phyloP scores from a whole-genome alignment of 2,797 vertebrate species.

The Xenops minutus region DNA sequence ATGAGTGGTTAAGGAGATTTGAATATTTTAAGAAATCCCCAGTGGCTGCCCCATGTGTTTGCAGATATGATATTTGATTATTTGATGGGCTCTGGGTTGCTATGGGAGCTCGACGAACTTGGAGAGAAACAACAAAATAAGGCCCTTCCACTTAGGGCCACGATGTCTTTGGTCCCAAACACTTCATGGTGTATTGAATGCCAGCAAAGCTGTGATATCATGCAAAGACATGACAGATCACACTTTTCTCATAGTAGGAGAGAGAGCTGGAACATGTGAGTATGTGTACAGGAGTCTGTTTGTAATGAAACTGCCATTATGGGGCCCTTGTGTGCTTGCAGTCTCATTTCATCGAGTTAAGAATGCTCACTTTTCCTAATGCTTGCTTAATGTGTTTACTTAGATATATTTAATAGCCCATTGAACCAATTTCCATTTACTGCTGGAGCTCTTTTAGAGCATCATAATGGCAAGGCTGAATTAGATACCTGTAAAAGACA shows the following conservation, averaged over 20 bases:
- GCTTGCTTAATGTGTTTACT: conserved; percentile 45
- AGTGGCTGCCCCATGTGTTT: background rate
- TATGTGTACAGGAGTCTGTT: conserved; percentile 7
- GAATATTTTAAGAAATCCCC: background rate
- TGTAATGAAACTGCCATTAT: conserved; percentile 37
- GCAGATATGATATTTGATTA: background rate
- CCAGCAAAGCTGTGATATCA: conserved; percentile 32
- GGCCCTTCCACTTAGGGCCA: background rate
- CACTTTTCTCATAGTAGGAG: conserved; percentile 44
- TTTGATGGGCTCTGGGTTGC: background rate
- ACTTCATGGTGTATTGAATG: background rate
- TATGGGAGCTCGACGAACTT: background rate
- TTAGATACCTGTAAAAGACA: background rate
- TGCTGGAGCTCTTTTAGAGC: background rate
- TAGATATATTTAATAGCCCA: conserved; percentile 35
- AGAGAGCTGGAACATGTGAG: conserved; percentile 5
- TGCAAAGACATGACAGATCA: conserved; percentile 44
- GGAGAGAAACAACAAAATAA: background rate
- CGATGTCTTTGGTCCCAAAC: background rate
- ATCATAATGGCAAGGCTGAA: background rate
- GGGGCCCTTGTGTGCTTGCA: conserved; percentile 15
- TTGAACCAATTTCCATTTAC: background rate
- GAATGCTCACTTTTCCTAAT: conserved; percentile 44
- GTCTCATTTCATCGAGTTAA: conserved; percentile 3
- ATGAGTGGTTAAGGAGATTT: background rate